Conservation (phyloP, 1,140 invertebrate genomes). For the Matsumurasca onukii region DNA sequence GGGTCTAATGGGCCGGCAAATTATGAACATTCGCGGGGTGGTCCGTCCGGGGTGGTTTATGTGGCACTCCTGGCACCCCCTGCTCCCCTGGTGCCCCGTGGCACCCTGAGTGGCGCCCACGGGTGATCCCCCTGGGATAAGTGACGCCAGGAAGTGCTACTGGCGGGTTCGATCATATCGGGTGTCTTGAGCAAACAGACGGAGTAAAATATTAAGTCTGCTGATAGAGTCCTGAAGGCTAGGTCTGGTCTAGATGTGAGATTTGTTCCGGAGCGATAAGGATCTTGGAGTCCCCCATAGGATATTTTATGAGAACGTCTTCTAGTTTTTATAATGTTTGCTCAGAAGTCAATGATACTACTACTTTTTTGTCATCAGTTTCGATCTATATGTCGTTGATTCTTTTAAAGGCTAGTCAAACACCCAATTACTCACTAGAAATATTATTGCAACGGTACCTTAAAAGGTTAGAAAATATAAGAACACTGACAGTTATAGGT, state of each 20-base stretch:
- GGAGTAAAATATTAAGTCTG: not conserved
- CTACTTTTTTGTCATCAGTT: too few species aligned
- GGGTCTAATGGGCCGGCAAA: not conserved
- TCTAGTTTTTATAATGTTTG: too few species aligned
- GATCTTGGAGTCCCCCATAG: too few species aligned
- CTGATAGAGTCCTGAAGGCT: not conserved
- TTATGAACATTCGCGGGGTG: conserved; percentile 2
- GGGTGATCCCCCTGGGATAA: not conserved
- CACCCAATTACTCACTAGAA: too few species aligned
- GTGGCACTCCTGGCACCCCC: not conserved
- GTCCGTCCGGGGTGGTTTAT: not conserved
- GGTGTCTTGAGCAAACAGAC: not conserved
- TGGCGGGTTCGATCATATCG: not conserved
- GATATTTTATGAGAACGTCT: too few species aligned
- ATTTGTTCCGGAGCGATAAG: too few species aligned
- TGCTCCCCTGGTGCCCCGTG: not conserved
- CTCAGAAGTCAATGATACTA: too few species aligned
- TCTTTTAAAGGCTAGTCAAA: too few species aligned
- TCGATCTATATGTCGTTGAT: too few species aligned
- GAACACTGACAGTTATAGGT: too few species aligned
- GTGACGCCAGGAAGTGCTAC: not conserved
- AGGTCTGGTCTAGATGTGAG: not conserved
- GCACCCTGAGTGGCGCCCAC: not conserved
- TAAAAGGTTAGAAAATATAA: too few species aligned
- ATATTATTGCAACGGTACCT: too few species aligned